phyloP scores from a whole-genome alignment of 2,797 vertebrate genomes.

The Characodon lateralis region DNA sequence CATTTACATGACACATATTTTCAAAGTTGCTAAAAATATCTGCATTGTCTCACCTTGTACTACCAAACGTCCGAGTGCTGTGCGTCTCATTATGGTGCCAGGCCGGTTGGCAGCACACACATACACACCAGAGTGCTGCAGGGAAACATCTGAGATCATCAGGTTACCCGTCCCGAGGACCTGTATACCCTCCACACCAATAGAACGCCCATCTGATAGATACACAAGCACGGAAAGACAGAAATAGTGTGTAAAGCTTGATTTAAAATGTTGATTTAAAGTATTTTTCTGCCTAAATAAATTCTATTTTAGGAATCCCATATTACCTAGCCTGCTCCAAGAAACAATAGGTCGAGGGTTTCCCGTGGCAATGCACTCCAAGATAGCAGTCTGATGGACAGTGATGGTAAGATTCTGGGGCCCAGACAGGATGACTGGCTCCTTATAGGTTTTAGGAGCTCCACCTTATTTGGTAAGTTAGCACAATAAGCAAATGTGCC shows the following conservation, averaged over 20 bases:
- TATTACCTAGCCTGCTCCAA: constrained; percentile 82
- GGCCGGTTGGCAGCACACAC: constrained; percentile 82
- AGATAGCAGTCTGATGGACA: constrained; percentile 79
- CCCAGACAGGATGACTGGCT: constrained; percentile 82
- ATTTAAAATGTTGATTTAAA: no score
- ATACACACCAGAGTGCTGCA: constrained; percentile 83
- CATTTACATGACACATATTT: not conserved
- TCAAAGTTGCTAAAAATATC: not conserved
- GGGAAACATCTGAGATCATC: constrained; percentile 83
- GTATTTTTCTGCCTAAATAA: not conserved
- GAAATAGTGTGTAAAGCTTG: not conserved
- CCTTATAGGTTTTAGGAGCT: constrained; percentile 73
- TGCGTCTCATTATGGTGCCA: constrained; percentile 78
- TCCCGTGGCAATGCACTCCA: constrained; percentile 82
- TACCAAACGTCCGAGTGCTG: constrained; percentile 77
- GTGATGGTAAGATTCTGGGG: constrained; percentile 84
- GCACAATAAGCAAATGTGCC: not conserved
- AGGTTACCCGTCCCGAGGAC: constrained; percentile 84
- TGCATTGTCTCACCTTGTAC: constrained; percentile 77
- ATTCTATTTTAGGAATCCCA: not conserved
- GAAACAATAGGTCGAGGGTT: constrained; percentile 82
- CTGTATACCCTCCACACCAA: constrained; percentile 83
- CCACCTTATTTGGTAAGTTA: constrained; percentile 40
- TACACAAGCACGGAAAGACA: constrained; percentile 3
- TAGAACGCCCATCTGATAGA: constrained; percentile 79